Evolutionary conservation across 2,888 invertebrate genomes (phyloP).

Genomic region (Lasioglossum figueresi): DNA sequence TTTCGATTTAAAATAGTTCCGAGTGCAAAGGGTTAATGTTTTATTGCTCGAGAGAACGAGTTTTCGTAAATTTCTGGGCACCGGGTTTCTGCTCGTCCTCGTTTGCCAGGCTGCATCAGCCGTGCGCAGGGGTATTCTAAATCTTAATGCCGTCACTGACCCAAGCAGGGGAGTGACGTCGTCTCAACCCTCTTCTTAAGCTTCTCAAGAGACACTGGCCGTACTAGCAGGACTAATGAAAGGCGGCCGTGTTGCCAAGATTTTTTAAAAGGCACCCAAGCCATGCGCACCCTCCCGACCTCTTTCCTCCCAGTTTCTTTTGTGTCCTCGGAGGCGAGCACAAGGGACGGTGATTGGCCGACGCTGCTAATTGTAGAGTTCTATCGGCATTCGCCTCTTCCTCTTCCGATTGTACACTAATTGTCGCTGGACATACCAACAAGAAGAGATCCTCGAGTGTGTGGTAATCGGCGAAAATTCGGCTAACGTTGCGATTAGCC

Average conservation of each 20-base stretch:
- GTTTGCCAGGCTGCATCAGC: background rate
- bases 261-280: conserved; percentile 70
- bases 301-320: conserved; percentile 68
- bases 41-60: background rate
- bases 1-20: too few species aligned
- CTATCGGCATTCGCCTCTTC: conserved; percentile 60
- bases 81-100: background rate
- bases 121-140: conserved; percentile 37
- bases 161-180: conserved; percentile 46
- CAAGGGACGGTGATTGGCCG: conserved; percentile 78
- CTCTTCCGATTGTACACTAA: conserved; percentile 62
- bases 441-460: background rate
- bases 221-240: conserved; percentile 74
- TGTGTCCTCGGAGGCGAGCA: conserved; percentile 68
- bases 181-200: conserved; percentile 57
- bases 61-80: background rate
- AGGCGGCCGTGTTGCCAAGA: conserved; percentile 74
- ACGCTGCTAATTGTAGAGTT: conserved; percentile 73
- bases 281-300: conserved; percentile 50
- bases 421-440: conserved; percentile 36
- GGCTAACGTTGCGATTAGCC: background rate
- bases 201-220: conserved; percentile 60
- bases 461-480: conserved; percentile 17
- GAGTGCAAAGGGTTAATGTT: background rate
- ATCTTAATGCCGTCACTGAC: conserved; percentile 54